Evolutionary conservation across 2,113 vertebrate genomes (phyloP).

Genomic region (Sinocyclocheilus anshuiensis): DNA sequence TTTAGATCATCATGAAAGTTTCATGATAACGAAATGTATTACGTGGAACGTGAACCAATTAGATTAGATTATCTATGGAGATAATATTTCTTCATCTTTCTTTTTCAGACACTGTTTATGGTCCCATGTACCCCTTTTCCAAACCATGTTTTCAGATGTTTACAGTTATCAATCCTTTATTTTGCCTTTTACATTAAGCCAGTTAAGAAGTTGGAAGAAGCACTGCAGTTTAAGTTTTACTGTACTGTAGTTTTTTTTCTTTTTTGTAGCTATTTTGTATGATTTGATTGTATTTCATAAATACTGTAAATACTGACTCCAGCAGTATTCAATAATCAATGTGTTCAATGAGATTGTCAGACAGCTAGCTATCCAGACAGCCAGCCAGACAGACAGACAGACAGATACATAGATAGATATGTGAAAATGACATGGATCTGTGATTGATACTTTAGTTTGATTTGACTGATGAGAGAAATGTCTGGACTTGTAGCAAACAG

Average conservation of each 20-base stretch:
- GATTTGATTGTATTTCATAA: too few relatives aligned
- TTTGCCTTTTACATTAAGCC: too few relatives aligned
- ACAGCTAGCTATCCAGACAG: background rate
- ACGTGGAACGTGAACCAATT: too few relatives aligned
- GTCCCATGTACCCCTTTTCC: background rate
- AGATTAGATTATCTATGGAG: background rate
- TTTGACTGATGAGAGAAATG: slow-evolving; percentile 37
- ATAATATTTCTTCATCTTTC: background rate
- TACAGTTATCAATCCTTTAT: background rate
- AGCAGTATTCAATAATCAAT: background rate
- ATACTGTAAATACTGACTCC: background rate
- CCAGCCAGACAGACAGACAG: background rate
- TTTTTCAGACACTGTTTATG: background rate
- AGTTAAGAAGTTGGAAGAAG: too few relatives aligned
- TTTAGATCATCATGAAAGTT: background rate
- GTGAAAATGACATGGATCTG: background rate
- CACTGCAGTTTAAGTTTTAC: too few relatives aligned
- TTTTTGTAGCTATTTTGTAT: too few relatives aligned
- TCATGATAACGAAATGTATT: background rate
- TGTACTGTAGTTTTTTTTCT: too few relatives aligned
- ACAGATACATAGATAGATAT: background rate
- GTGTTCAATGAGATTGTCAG: background rate
- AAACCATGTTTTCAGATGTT: background rate
- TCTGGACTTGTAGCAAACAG: slow-evolving; percentile 51
- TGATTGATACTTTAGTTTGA: background rate